These are phyloP conservation scores for Hystrix brachyura DNA, from an alignment of 2,113 vertebrate genomes.

Conservation along the genomic window DNA sequence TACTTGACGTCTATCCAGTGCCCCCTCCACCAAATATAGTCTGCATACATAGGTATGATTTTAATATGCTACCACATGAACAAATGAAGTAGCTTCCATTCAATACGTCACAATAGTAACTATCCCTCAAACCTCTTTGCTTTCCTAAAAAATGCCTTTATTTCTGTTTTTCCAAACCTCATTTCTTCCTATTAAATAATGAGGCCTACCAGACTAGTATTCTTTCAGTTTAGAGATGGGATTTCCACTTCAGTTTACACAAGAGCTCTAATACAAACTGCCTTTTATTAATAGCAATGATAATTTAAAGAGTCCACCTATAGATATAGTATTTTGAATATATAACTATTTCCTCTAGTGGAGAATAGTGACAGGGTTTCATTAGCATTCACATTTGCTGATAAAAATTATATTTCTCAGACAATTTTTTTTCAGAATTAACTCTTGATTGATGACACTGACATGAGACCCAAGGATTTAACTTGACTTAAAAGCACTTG, in stretches of 20 bases:
- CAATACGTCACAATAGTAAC: not conserved
- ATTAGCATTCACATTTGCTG: conserved; percentile 64
- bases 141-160: not conserved
- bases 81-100: not conserved
- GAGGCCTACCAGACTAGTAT: not conserved
- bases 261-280: conserved; percentile 39
- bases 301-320: conserved; percentile 18
- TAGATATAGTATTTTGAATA: conserved; percentile 59
- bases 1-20: not conserved
- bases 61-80: not conserved
- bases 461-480: conserved; percentile 15
- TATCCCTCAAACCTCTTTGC: not conserved
- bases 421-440: conserved; percentile 53
- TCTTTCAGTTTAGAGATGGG: not conserved
- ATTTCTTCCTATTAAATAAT: conserved; percentile 55
- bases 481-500: not conserved
- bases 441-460: conserved; percentile 2
- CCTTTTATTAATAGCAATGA: conserved; percentile 59
- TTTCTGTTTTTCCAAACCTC: not conserved
- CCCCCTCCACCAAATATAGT: not conserved
- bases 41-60: not conserved
- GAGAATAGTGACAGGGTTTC: conserved; percentile 48
- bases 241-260: conserved; percentile 60
- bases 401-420: conserved; percentile 64
- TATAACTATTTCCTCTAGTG: conserved; percentile 37